Evolutionary conservation across 2,797 vertebrate genomes (phyloP).

Genomic region (Psittacula derbiana): DNA sequence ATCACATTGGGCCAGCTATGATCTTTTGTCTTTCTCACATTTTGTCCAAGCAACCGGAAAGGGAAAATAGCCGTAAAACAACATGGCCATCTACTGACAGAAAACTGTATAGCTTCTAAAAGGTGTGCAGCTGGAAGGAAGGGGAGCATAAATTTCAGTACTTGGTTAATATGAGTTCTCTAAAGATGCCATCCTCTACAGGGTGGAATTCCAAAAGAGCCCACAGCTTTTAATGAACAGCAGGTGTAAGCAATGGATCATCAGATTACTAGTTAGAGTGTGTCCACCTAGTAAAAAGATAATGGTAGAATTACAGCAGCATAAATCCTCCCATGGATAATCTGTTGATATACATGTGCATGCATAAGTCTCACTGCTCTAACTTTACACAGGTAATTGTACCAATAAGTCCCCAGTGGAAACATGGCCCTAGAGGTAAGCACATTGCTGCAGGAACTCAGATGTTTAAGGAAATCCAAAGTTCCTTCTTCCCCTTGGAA

Average conservation of each 20-base stretch:
- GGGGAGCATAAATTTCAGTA: background rate
- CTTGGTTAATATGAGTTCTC: background rate
- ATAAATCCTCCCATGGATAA: background rate
- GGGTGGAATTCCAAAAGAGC: background rate
- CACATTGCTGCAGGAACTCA: background rate
- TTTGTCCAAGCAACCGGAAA: background rate
- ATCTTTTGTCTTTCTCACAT: background rate
- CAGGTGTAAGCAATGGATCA: background rate
- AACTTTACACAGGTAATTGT: background rate
- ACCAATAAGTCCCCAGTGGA: background rate
- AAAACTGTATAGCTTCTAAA: constrained; percentile 10
- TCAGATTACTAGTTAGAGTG: background rate
- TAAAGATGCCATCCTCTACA: background rate
- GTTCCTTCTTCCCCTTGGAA: background rate
- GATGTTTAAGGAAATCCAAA: background rate
- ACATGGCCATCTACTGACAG: constrained; percentile 41
- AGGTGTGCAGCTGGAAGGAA: background rate
- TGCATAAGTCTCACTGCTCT: background rate
- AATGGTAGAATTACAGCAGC: background rate
- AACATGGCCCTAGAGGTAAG: background rate
- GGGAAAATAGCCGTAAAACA: background rate
- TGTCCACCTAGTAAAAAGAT: background rate
- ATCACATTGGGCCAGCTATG: background rate
- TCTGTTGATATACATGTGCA: background rate
- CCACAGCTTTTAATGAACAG: background rate